phyloP scores from a whole-genome alignment of 2,888 invertebrate species.

The Acheta domesticus region DNA sequence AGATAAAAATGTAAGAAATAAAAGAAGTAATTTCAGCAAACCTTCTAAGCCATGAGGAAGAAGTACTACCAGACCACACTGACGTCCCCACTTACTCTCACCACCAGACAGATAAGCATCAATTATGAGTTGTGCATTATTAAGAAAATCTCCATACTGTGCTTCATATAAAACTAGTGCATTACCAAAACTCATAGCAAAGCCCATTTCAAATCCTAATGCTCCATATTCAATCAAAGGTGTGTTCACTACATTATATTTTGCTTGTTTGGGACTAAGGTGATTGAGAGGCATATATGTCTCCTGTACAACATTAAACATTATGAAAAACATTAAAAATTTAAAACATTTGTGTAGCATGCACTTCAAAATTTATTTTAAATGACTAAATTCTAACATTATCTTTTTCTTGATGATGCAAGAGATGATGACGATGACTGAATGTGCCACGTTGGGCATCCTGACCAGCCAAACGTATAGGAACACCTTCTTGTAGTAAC shows the following conservation, averaged over 20 bases:
- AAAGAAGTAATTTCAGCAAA: conserved; percentile 22
- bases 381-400: background rate
- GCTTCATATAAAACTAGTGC: conserved; percentile 5
- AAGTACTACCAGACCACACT: background rate
- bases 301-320: background rate
- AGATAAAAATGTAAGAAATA: conserved; percentile 29
- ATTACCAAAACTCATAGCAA: background rate
- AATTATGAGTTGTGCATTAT: conserved; percentile 20
- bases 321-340: background rate
- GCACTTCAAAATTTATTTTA: background rate
- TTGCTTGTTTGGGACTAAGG: background rate
- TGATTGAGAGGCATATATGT: conserved; percentile 19
- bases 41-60: conserved; percentile 25
- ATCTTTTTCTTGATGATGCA: conserved; percentile 20
- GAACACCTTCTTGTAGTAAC: background rate
- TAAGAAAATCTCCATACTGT: conserved; percentile 24
- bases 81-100: conserved; percentile 21
- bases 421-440: conserved; percentile 24
- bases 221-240: conserved; percentile 25
- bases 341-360: background rate
- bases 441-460: conserved; percentile 22
- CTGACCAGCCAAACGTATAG: conserved; percentile 20
- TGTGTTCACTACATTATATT: conserved; percentile 21
- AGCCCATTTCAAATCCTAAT: conserved; percentile 20
- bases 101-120: conserved; percentile 23